A percentile compares a stretch with the other conserved stretches of the same genome.
phyloP scores from a whole-genome alignment of 2,797 vertebrate genomes.

The Zonotrichia albicollis region DNA sequence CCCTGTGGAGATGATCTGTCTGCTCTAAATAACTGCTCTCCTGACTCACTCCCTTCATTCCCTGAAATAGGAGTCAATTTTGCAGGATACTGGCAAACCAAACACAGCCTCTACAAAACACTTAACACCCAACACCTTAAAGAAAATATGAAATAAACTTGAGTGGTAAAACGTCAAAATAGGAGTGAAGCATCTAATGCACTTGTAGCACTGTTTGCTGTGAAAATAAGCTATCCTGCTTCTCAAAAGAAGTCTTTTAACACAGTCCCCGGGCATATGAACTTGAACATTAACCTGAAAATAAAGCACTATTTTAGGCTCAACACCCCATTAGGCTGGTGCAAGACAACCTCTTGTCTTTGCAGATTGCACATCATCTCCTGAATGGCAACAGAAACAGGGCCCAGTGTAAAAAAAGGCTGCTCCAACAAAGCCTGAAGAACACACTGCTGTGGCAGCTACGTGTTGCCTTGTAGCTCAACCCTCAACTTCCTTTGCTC shows the following conservation, averaged over 20 bases:
- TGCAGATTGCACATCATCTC: neutral
- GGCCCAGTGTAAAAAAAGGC: neutral
- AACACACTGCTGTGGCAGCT: neutral
- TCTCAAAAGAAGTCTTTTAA: neutral
- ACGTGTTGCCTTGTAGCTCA: neutral
- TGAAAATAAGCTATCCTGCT: neutral
- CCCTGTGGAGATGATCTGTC: neutral
- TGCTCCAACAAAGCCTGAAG: neutral
- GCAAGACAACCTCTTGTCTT: neutral
- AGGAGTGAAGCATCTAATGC: neutral
- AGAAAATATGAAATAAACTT: neutral
- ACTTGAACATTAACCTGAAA: neutral
- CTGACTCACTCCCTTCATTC: neutral
- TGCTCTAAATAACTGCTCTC: neutral
- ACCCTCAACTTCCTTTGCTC: neutral
- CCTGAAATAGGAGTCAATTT: neutral
- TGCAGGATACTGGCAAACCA: neutral
- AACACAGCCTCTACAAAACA: neutral
- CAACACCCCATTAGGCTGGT: neutral
- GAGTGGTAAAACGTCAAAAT: neutral
- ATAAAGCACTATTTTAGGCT: neutral
- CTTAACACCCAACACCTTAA: neutral
- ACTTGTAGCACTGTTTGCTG: neutral
- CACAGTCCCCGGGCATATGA: rapidly evolving
- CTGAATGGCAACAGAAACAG: neutral